Evolutionary conservation across 2,797 vertebrate genomes (phyloP).

Genomic region (Hyperoplus lanceolatus): DNA sequence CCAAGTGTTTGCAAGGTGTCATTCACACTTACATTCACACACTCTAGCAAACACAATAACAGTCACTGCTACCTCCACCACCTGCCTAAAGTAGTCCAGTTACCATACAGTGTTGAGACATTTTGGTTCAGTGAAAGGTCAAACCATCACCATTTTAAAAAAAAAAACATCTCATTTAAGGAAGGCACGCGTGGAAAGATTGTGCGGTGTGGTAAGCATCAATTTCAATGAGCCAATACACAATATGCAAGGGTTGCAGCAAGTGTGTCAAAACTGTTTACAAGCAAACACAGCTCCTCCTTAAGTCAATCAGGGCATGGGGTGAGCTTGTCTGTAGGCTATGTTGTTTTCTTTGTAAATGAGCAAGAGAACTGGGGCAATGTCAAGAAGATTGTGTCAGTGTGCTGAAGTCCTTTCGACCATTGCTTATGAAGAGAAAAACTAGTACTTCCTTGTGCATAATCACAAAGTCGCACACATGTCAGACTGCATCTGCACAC

Average conservation of each 20-base stretch:
- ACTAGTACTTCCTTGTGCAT: constrained; percentile 42
- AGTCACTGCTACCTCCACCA: background rate
- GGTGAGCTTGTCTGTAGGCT: too few relatives aligned
- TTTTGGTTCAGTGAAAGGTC: constrained; percentile 7
- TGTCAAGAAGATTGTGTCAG: background rate
- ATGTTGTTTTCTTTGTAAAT: background rate
- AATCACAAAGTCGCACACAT: constrained; percentile 49
- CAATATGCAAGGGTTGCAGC: background rate
- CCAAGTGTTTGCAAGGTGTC: background rate
- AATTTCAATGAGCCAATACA: background rate
- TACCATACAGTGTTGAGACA: background rate
- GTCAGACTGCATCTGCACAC: constrained; percentile 18
- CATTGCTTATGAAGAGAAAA: background rate
- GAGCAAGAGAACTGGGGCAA: constrained; percentile 3
- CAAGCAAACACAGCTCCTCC: background rate
- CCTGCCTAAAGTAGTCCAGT: background rate
- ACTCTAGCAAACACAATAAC: background rate
- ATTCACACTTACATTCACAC: background rate
- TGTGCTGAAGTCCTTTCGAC: background rate
- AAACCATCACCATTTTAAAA: background rate
- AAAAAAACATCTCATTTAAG: background rate
- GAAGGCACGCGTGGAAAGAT: background rate
- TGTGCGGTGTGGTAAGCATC: background rate
- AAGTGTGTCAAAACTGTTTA: background rate
- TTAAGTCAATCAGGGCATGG: too few relatives aligned